A percentile compares a stretch with the other conserved stretches of the same genome.
These are phyloP conservation scores for Heteronetta atricapilla DNA, from an alignment of 2,113 vertebrate genomes.

Conservation along the genomic window DNA sequence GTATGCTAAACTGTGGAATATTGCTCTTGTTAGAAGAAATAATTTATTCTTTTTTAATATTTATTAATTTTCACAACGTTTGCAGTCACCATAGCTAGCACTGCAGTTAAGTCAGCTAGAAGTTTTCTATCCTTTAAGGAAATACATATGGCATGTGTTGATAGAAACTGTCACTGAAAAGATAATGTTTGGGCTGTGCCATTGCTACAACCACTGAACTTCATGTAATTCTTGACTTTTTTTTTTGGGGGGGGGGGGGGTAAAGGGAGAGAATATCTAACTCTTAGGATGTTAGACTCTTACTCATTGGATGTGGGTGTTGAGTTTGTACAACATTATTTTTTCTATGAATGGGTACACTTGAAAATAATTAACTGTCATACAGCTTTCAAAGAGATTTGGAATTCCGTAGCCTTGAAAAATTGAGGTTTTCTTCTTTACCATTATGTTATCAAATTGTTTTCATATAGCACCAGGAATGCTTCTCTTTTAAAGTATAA, in stretches of 20 bases:
- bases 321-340: background rate
- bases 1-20: background rate
- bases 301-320: background rate
- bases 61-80: background rate
- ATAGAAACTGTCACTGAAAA: background rate
- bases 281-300: background rate
- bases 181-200: background rate
- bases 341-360: background rate
- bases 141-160: rapidly evolving
- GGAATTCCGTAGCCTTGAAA: background rate
- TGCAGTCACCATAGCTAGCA: background rate
- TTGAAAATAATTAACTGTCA: background rate
- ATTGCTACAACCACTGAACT: background rate
- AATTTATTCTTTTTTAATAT: background rate
- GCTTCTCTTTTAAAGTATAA: background rate
- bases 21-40: background rate
- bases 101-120: background rate
- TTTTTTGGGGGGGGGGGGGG: background rate
- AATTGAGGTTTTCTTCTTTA: rapidly evolving
- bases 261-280: background rate
- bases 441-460: background rate
- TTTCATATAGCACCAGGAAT: background rate
- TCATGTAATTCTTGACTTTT: background rate
- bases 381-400: background rate
- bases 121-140: background rate